Evolutionary conservation across 2,888 invertebrate species (phyloP), one percentile per base, ranked within the genome.

Genomic region (Molorchus minor): DNA sequence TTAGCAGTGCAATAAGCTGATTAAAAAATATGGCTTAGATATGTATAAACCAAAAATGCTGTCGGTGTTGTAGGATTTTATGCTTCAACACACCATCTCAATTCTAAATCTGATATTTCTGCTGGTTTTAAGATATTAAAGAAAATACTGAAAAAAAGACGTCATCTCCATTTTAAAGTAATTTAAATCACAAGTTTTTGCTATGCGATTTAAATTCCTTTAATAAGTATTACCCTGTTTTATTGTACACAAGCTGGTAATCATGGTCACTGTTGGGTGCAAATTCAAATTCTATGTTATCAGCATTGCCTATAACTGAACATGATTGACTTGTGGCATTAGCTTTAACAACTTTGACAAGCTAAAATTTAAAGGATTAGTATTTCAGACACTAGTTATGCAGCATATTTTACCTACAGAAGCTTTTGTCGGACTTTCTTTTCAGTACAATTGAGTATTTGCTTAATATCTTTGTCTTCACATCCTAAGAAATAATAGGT

Each of bases 321-420:
- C 66, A 61, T 13, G 13, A 68, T 17, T 49, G 3, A 17, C 47
- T 49, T 16, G 43, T 56, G 45, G 30, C 17, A 53, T 66, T 62
- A 20, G 66, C 44, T 64, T 36, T 44, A 70, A 69, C n/a, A n/a
- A n/a, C n/a, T n/a, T n/a, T n/a, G n/a, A n/a, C n/a, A 44, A 71
- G 62, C 69, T 74, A 52, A 57, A 69, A 68, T 33, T n/a, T 33
- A 33, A 3, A 5, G 7, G 2, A 33, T 33, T 33, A 33, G 33
- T 33, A 33, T 21, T 36, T 33, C 35, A 55, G 58, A 15, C 60
- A 38, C 46, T 20, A 13, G 2, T 1, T 44, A 4, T 20, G 36
- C 17, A 36, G 1, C 5, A 10, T 33, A 10, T 33, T n/a, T 33
- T 5, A 25, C 25, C 8, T 25, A 33, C 33, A 33, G 33, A 33